Conservation (phyloP, 1,140 invertebrate species). For the Andrena cerasifolii region DNA sequence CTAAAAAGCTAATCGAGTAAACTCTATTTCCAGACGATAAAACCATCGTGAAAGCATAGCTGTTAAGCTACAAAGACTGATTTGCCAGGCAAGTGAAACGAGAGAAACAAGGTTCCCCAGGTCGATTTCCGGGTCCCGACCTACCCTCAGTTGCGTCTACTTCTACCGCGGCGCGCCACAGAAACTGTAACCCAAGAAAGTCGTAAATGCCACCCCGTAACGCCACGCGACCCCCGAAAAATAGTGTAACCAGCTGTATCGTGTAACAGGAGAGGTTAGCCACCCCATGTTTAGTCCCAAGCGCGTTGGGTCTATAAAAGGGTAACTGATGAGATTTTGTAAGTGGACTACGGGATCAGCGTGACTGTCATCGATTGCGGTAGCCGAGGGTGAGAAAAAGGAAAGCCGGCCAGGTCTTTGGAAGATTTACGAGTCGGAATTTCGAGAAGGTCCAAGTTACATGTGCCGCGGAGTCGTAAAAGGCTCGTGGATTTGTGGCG, state of each 20-base stretch:
- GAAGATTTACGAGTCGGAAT: slow-evolving; percentile 63
- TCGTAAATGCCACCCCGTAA: slow-evolving; percentile 63
- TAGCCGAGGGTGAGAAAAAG: slow-evolving; percentile 34
- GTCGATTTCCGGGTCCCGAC: neutral
- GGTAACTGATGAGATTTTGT: slow-evolving; percentile 51
- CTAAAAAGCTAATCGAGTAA: too few relatives aligned
- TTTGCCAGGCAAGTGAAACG: neutral
- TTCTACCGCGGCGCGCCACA: neutral
- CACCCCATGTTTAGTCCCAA: slow-evolving; percentile 18
- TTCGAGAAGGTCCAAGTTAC: slow-evolving; percentile 39
- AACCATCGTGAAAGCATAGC: neutral
- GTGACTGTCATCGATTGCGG: slow-evolving; percentile 44
- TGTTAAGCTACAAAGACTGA: neutral
- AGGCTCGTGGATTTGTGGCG: slow-evolving; percentile 36
- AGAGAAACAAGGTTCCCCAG: neutral
- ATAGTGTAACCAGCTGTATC: slow-evolving; percentile 3
- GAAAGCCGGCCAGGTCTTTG: slow-evolving; percentile 32
- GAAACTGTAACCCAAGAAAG: slow-evolving; percentile 48
- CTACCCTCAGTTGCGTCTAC: slow-evolving; percentile 12
- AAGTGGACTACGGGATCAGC: slow-evolving; percentile 35
- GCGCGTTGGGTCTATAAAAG: slow-evolving; percentile 41
- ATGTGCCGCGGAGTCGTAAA: slow-evolving; percentile 49
- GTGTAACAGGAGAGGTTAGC: slow-evolving; percentile 38
- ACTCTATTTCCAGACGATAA: neutral
- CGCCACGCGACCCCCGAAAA: slow-evolving; percentile 60